phyloP scores from a whole-genome alignment of 1,140 invertebrate species.

The Drosophila varians region DNA sequence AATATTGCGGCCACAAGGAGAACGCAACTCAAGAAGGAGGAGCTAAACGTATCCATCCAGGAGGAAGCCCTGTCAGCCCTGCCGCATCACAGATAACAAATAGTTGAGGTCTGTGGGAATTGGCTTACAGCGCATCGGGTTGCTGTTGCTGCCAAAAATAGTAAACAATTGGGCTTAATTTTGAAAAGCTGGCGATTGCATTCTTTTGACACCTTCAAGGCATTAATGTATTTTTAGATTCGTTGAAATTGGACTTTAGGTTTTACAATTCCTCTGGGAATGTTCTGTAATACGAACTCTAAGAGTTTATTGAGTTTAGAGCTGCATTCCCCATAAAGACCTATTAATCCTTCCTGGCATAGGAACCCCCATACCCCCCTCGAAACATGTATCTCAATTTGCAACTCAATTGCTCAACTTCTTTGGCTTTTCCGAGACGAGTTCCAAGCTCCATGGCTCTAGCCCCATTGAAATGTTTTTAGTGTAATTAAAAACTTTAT shows the following conservation, averaged over 20 bases:
- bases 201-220: slow-evolving; percentile 2
- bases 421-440: slow-evolving; percentile 16
- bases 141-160: slow-evolving; percentile 35
- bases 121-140: slow-evolving; percentile 8
- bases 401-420: slow-evolving; percentile 50
- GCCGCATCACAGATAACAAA: slow-evolving; percentile 38
- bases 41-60: neutral
- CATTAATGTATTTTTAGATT: too few relatives aligned
- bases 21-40: neutral
- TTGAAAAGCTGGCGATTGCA: neutral
- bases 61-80: slow-evolving; percentile 15
- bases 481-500: slow-evolving; percentile 68
- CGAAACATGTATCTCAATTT: slow-evolving; percentile 23
- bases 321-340: neutral
- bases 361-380: slow-evolving; percentile 1
- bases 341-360: neutral
- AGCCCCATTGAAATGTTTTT: too few relatives aligned
- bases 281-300: too few relatives aligned
- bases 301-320: neutral
- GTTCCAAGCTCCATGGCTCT: slow-evolving; percentile 14
- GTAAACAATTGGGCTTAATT: neutral
- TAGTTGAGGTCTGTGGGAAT: slow-evolving; percentile 40
- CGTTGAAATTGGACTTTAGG: too few relatives aligned
- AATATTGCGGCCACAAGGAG: slow-evolving; percentile 38
- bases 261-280: too few relatives aligned